Percentiles rank a stretch among this genome's conserved stretches.
Evolutionary conservation across 2,113 vertebrate genomes (phyloP).

Genomic region (Cephalopholis sonnerati): DNA sequence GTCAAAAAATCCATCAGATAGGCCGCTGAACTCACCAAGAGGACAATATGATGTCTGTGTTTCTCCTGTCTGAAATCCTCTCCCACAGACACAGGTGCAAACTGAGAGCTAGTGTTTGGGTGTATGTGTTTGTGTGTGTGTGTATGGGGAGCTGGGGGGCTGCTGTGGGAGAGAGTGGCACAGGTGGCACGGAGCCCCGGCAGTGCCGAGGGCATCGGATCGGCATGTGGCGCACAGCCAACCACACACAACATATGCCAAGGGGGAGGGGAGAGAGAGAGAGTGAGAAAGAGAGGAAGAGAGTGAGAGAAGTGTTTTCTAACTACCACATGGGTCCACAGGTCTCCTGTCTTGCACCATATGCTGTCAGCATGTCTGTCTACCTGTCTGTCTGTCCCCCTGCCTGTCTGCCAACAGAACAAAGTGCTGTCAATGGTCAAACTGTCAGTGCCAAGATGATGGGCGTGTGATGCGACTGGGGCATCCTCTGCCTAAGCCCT

Average conservation of each 20-base stretch:
- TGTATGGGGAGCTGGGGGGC: constrained; percentile 25
- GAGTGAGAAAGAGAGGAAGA: constrained; percentile 41
- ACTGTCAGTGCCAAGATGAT: constrained; percentile 67
- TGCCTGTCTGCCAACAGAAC: constrained; percentile 61
- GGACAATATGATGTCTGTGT: constrained; percentile 62
- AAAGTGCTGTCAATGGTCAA: constrained; percentile 78
- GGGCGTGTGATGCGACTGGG: constrained; percentile 36
- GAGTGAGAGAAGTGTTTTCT: constrained; percentile 57
- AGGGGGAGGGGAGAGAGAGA: constrained; percentile 43
- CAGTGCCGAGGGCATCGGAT: constrained; percentile 79
- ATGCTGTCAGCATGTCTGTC: constrained; percentile 74
- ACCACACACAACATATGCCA: constrained; percentile 83
- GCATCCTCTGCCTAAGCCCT: constrained; percentile 37
- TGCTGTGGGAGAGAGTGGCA: constrained; percentile 77
- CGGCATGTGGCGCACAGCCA: constrained; percentile 85
- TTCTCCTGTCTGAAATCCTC: constrained; percentile 43
- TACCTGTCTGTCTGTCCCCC: constrained; percentile 62
- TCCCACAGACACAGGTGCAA: constrained; percentile 74
- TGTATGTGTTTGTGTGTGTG: constrained; percentile 16
- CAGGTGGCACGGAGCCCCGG: constrained; percentile 83
- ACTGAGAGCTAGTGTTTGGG: constrained; percentile 52
- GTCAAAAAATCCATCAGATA: constrained; percentile 42
- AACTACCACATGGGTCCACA: constrained; percentile 77
- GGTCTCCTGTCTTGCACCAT: constrained; percentile 77
- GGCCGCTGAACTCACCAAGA: constrained; percentile 56